Evolutionary conservation across 2,113 vertebrate genomes (phyloP).

Genomic region (Neodon shergylaensis): DNA sequence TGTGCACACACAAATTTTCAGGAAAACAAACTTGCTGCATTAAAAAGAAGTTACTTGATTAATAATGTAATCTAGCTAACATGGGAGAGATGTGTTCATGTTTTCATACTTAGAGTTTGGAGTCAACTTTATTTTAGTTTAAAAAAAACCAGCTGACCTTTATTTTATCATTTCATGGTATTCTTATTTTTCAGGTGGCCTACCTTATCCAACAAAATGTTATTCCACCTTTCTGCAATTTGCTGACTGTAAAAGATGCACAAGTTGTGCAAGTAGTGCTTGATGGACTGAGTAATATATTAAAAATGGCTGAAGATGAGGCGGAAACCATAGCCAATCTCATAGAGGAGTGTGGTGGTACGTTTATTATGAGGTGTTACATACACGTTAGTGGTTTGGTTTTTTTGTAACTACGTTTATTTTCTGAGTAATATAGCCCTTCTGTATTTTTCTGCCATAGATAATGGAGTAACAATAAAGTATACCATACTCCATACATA

Average conservation of each 20-base stretch:
- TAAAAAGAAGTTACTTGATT: constrained; percentile 29
- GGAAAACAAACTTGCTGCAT: constrained; percentile 31
- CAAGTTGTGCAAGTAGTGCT: constrained; percentile 99
- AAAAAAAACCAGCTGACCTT: neutral
- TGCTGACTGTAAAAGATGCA: constrained; percentile 98
- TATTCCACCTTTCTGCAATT: constrained; percentile 98
- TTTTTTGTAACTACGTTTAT: constrained; percentile 44
- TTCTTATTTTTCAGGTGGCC: constrained; percentile 89
- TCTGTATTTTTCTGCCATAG: constrained; percentile 51
- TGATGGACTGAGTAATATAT: constrained; percentile 99
- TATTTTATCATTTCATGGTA: neutral
- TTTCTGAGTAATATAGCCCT: constrained; percentile 37
- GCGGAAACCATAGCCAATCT: constrained; percentile 98
- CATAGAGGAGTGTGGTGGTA: constrained; percentile 99
- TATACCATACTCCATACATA: constrained; percentile 14
- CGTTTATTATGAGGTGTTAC: constrained; percentile 25
- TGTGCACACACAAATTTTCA: neutral
- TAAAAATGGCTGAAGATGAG: constrained; percentile 99
- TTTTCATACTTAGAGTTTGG: neutral
- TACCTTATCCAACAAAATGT: constrained; percentile 98
- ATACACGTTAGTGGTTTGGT: neutral
- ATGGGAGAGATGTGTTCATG: neutral
- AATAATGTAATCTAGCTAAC: constrained; percentile 11
- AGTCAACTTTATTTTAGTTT: constrained; percentile 18
- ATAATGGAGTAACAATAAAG: constrained; percentile 57